Base-by-base conservation (phyloP, 2,888 invertebrate genomes). In the Dimorphilus gyrociliatus region DNA sequence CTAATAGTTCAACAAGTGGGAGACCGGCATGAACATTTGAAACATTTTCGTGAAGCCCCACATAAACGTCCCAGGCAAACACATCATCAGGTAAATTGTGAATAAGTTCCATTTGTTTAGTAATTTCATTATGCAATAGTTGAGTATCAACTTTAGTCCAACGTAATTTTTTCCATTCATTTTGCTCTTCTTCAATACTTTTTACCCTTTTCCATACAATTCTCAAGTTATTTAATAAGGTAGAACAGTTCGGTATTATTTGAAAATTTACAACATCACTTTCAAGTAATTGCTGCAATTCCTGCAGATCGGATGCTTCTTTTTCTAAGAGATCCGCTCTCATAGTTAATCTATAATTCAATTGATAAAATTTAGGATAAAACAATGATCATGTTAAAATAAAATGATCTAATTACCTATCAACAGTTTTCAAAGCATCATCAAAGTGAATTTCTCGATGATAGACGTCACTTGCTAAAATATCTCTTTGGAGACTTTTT, bases 61-160 rank as follows among this genome's bases (percentile, higher is more conserved):
- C 50, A 41, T 53, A 57, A 4, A 54, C 53, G 36, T 58, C 58
- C 58, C 58, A 60, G n/a, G 47, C 44, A 29, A 45, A 49, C 3
- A 53, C 50, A 33, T 54, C 53, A 19, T 55, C 53, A 3, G 60
- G 53, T 13, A 60, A 41, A n/a, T 40, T 47, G 19, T 46, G 33
- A 7, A 61, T 48, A 24, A 48, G 48, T 16, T 54, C 55, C 32
- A 58, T 31, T 39, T 60, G 57, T 35, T 52, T 54, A 34, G 47
- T 45, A 2, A 55, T 55, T 35, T 58, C 55, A 25, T 60, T 55
- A 21, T 47, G 34, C 29, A 60, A 42, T 31, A 51, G 47, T 38
- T 50, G 50, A 19, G 54, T 55, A 46, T 59, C 52, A 47, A 60
- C 51, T 38, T 55, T 57, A 47, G 59, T 57, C 61, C 61, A 61